Base-by-base conservation (phyloP, 2,797 vertebrate genomes). In the Sebastes flavidus region DNA sequence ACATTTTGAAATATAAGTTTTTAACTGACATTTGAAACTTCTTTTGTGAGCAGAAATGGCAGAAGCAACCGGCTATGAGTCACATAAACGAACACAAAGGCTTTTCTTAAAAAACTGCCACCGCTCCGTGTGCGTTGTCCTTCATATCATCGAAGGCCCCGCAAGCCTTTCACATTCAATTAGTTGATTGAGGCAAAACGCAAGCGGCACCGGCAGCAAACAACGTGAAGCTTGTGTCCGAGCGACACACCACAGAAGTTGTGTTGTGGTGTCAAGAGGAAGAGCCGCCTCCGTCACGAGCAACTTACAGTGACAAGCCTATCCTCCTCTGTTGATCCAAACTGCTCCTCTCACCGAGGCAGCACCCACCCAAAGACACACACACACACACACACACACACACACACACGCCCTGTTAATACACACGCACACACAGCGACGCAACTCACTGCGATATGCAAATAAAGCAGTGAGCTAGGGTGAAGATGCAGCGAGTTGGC, bases 141-240 rank as follows among this genome's bases (percentile, higher is more conserved):
- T 94, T 95, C 91, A 91, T 85, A 89, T 94, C 89, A 91, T 93
- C 87, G 88, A 92, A 54, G 88, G 86, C 87, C 87, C 91, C 85
- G 82, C 89, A 59, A 87, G 94, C 90, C 91, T 93, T 93, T 96
- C 96, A 95, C 93, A 93, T 95, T 91, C 90, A 94, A 95, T 96
- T 95, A 96, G 93, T 81, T 95, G 94, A 96, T 93, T 93, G 96
- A 95, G 93, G 95, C 89, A 91, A 95, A 96, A 95, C 80, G 89
- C 92, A 92, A 94, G 93, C 86, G 90, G 93, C 95, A 95, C 92
- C 93, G 89, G 91, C 91, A 90, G 93, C 91, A 93, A 92, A 95
- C 94, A 92, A 91, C 83, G 83, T 71, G 86, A 84, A 90, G 90
- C 92, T 92, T 88, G 88, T 92, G 92, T 94, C 93, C 89, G 74